A percentile compares a stretch with the other conserved stretches of the same genome.
Conservation (phyloP, 2,888 invertebrate genomes). For the Liodrosophila aerea region DNA sequence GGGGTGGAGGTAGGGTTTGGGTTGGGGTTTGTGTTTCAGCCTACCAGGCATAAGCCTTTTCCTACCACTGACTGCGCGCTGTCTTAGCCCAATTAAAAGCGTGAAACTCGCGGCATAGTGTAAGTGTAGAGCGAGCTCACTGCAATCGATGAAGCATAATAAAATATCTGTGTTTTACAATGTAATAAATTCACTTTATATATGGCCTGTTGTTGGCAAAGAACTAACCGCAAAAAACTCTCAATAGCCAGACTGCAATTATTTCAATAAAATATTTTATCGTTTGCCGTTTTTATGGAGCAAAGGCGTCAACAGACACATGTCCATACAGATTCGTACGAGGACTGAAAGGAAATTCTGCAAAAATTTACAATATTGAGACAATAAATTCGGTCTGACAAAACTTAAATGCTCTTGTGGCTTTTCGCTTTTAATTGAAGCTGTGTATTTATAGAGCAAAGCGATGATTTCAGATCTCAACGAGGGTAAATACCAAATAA, state of each 20-base stretch:
- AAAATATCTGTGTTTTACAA: no score
- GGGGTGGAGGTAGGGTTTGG: no score
- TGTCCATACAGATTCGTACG: neutral
- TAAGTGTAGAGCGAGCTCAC: no score
- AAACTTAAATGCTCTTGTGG: neutral
- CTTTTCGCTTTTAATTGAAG: neutral
- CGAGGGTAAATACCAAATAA: no score
- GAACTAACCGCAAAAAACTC: neutral
- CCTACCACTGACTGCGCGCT: neutral
- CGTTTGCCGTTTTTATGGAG: neutral
- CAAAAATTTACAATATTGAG: neutral
- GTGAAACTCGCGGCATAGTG: no score
- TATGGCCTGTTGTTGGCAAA: no score
- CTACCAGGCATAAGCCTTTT: neutral
- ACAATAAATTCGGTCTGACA: no score
- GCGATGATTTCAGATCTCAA: no score
- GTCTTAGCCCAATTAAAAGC: no score
- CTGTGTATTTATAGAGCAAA: neutral
- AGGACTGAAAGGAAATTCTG: neutral
- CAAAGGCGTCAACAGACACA: conserved; percentile 7
- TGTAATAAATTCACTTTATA: neutral
- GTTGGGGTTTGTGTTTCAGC: neutral
- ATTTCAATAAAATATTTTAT: conserved; percentile 11
- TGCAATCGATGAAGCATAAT: no score
- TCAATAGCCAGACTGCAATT: neutral